These are phyloP conservation scores for Chouioia cunea DNA, from an alignment of 2,888 invertebrate species.

Conservation along the genomic window DNA sequence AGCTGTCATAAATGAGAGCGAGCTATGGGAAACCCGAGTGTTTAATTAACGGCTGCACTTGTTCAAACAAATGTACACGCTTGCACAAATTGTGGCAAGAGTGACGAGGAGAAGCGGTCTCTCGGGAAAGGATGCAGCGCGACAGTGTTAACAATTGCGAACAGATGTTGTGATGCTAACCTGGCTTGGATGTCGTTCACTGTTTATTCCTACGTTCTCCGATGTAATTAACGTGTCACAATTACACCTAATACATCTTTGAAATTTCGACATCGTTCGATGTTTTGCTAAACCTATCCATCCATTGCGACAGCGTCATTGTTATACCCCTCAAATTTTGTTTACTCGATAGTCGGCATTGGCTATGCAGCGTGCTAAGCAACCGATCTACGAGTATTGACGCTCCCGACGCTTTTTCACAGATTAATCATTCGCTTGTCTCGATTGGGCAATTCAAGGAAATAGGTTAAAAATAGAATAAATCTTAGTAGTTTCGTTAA, in stretches of 20 bases:
- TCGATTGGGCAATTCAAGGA: no score
- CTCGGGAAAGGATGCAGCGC: slow-evolving; percentile 25
- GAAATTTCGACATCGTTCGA: no score
- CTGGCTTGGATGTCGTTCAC: slow-evolving; percentile 26
- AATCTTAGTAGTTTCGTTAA: no score
- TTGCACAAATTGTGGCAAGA: not conserved
- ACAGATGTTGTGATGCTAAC: slow-evolving; percentile 36
- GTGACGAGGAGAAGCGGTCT: not conserved
- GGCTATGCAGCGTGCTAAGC: no score
- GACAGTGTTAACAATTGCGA: slow-evolving; percentile 35
- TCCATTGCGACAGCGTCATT: no score
- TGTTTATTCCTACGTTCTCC: slow-evolving; percentile 29
- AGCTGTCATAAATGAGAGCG: slow-evolving; percentile 5
- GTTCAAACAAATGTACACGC: slow-evolving; percentile 27
- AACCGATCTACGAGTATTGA: no score
- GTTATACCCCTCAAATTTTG: no score
- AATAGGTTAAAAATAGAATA: no score
- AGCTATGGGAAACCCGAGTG: slow-evolving; percentile 10
- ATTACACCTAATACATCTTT: slow-evolving; percentile 13
- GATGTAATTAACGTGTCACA: slow-evolving; percentile 27
- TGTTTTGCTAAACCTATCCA: no score
- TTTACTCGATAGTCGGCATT: no score
- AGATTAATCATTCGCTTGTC: no score
- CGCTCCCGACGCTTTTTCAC: no score
- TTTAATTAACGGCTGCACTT: slow-evolving; percentile 36